Percentiles rank a stretch among this genome's conserved stretches.
These are phyloP conservation scores for Pharmacophagus antenor DNA, from an alignment of 2,888 invertebrate genomes.

Conservation along the genomic window DNA sequence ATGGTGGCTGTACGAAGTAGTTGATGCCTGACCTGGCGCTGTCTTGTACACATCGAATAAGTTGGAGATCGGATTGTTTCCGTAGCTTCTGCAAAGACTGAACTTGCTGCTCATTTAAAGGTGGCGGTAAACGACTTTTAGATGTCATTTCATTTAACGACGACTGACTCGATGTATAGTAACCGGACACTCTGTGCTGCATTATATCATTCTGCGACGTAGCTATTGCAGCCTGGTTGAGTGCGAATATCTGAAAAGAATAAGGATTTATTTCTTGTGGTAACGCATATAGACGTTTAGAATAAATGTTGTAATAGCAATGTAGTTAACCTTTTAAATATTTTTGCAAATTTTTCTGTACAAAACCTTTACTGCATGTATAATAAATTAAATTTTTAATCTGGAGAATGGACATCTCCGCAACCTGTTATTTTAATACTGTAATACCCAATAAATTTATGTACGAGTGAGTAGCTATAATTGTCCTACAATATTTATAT, in stretches of 20 bases:
- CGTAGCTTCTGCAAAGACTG: constrained; percentile 89
- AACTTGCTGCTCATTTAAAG: constrained; percentile 80
- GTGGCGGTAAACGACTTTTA: constrained; percentile 70
- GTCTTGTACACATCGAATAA: constrained; percentile 92
- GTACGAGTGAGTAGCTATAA: too few species aligned
- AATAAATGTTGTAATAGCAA: too few species aligned
- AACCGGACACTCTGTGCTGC: constrained; percentile 91
- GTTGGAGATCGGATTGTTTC: constrained; percentile 93
- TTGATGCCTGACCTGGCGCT: constrained; percentile 91
- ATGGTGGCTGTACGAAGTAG: constrained; percentile 92
- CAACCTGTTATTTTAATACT: too few species aligned
- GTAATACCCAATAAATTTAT: too few species aligned
- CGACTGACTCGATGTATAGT: constrained; percentile 93
- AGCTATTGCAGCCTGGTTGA: constrained; percentile 81
- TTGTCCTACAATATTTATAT: too few species aligned
- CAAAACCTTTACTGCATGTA: too few species aligned
- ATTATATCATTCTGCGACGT: constrained; percentile 86
- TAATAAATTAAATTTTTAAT: too few species aligned
- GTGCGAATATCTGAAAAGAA: constrained; percentile 81
- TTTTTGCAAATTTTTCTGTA: too few species aligned
- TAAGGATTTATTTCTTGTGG: not conserved
- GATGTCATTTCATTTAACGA: constrained; percentile 69
- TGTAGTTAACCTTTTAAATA: too few species aligned
- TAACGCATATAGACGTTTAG: too few species aligned
- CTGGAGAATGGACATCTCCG: too few species aligned